Conservation (phyloP, 2,113 vertebrate genomes). For the Perca flavescens region DNA sequence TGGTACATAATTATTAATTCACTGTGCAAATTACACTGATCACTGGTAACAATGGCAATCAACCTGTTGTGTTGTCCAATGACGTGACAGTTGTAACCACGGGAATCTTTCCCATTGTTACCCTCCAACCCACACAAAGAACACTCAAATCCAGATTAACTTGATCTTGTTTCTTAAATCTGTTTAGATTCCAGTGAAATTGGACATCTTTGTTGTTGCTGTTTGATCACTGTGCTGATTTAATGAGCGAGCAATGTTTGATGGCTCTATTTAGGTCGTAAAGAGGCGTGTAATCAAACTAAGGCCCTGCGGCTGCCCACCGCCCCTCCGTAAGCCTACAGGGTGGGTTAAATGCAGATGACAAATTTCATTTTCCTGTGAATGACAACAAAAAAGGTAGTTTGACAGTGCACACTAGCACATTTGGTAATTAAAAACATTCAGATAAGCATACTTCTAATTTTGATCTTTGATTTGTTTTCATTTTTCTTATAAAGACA, state of each 20-base stretch:
- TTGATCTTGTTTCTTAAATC: background rate
- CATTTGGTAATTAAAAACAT: too few relatives aligned
- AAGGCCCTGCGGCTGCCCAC: too few relatives aligned
- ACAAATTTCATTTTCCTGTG: too few relatives aligned
- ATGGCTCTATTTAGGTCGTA: background rate
- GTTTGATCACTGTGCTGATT: slow-evolving; percentile 2
- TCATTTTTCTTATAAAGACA: too few relatives aligned
- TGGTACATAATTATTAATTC: slow-evolving; percentile 15
- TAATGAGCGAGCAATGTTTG: background rate
- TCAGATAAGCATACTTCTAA: background rate
- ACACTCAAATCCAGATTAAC: background rate
- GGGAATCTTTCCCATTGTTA: background rate
- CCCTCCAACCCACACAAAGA: background rate
- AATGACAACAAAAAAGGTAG: too few relatives aligned
- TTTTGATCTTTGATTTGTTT: background rate
- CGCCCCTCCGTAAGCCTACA: too few relatives aligned
- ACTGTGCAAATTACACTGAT: slow-evolving; percentile 60
- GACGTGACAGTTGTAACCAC: background rate
- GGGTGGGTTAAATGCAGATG: too few relatives aligned
- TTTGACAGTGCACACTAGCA: background rate
- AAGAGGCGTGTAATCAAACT: slow-evolving; percentile 25
- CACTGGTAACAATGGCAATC: slow-evolving; percentile 25
- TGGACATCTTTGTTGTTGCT: background rate
- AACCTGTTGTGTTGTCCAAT: background rate
- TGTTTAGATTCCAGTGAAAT: background rate